phyloP scores from a whole-genome alignment of 1,140 invertebrate species.

The Zeugodacus cucurbitae region DNA sequence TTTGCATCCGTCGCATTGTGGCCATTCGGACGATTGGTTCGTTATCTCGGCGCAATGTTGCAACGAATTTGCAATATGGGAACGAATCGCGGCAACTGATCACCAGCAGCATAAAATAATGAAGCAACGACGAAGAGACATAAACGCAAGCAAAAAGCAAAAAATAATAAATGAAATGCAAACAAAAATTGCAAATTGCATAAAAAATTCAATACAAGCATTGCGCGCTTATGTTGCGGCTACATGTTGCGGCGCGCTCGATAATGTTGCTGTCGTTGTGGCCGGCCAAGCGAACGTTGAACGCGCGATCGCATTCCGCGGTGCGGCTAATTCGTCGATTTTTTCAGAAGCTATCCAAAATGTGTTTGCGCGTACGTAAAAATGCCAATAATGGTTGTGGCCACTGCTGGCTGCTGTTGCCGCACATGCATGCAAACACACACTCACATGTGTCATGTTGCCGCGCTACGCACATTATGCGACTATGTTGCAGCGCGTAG shows the following conservation, averaged over 20 bases:
- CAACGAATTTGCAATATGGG: slow-evolving; percentile 62
- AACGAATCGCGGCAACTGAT: slow-evolving; percentile 55
- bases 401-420: not conserved
- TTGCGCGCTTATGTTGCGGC: not conserved
- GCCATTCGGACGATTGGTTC: not conserved
- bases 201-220: slow-evolving; percentile 20
- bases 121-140: not conserved
- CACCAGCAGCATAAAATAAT: slow-evolving; percentile 17
- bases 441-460: not conserved
- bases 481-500: not conserved
- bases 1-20: not conserved
- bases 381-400: slow-evolving; percentile 1
- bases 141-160: not conserved
- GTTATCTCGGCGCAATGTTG: slow-evolving; percentile 42
- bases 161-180: not conserved
- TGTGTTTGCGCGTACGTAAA: not conserved
- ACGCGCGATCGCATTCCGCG: not conserved
- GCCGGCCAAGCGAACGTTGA: not conserved
- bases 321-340: slow-evolving; percentile 8
- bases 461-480: slow-evolving; percentile 32
- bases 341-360: slow-evolving; percentile 19
- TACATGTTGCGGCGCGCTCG: not conserved
- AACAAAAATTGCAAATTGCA: slow-evolving; percentile 29
- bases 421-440: not conserved
- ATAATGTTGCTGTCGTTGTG: not conserved